phyloP scores from a whole-genome alignment of 2,797 vertebrate genomes.

The Emydoidea blandingii region DNA sequence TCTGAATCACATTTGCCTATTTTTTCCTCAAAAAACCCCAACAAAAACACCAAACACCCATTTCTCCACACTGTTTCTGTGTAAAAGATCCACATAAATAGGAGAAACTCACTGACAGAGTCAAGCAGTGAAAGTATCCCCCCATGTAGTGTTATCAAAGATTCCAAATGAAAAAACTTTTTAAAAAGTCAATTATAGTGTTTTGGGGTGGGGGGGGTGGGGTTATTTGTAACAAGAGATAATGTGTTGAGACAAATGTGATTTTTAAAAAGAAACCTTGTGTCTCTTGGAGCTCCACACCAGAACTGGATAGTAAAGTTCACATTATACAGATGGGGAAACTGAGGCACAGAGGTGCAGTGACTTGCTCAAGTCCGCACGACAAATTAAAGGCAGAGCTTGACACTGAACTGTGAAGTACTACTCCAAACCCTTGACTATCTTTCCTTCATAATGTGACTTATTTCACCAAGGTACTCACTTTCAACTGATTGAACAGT shows the following conservation, averaged over 20 bases:
- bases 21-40: too few species aligned
- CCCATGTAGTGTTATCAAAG: too few species aligned
- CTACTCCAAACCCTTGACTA: not conserved
- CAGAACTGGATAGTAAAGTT: not conserved
- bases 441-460: not conserved
- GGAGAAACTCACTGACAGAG: too few species aligned
- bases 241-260: not conserved
- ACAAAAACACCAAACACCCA: too few species aligned
- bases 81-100: too few species aligned
- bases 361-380: not conserved
- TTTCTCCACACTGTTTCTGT: too few species aligned
- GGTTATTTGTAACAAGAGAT: not conserved
- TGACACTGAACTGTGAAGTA: not conserved
- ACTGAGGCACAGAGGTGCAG: too few species aligned
- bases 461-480: not conserved
- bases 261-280: not conserved
- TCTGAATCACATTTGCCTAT: too few species aligned
- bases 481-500: not conserved
- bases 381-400: not conserved
- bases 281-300: not conserved
- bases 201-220: not conserved
- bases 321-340: not conserved
- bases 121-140: too few species aligned
- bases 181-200: not conserved
- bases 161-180: too few species aligned